phyloP scores from a whole-genome alignment of 64 coral and sea anemone species.

The Stichodactyla helianthus region DNA sequence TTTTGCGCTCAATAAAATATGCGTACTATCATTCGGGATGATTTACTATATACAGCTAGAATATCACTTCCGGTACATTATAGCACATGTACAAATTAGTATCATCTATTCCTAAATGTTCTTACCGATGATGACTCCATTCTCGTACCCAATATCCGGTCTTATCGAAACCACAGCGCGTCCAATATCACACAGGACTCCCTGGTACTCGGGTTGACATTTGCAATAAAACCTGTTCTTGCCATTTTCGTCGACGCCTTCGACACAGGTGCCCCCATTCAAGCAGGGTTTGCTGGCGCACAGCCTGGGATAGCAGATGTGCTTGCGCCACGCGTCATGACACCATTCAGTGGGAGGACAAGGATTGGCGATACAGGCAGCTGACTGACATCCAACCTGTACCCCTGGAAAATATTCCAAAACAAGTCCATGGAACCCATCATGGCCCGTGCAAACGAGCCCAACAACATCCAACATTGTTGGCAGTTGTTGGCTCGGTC shows the following conservation, averaged over 20 bases:
- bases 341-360: conserved; percentile 69
- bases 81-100: no score
- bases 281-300: conserved; percentile 56
- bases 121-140: conserved; percentile 69
- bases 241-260: conserved; percentile 59
- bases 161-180: conserved; percentile 51
- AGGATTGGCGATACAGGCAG: conserved; percentile 31
- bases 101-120: not conserved
- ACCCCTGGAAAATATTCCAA: conserved; percentile 57
- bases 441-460: no score
- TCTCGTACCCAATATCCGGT: conserved; percentile 23
- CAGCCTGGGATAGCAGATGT: conserved; percentile 63
- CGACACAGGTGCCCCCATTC: conserved; percentile 80
- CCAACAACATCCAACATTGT: no score
- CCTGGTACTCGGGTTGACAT: conserved; percentile 59
- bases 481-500: no score
- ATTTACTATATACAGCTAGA: no score
- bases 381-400: conserved; percentile 54
- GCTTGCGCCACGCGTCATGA: conserved; percentile 71
- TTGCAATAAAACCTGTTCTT: conserved; percentile 64
- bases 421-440: not conserved
- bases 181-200: conserved; percentile 54
- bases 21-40: no score
- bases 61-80: no score
- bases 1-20: no score